A percentile compares a stretch with the other conserved stretches of the same genome.
phyloP scores from a whole-genome alignment of 2,113 vertebrate species.

The Panurus biarmicus region DNA sequence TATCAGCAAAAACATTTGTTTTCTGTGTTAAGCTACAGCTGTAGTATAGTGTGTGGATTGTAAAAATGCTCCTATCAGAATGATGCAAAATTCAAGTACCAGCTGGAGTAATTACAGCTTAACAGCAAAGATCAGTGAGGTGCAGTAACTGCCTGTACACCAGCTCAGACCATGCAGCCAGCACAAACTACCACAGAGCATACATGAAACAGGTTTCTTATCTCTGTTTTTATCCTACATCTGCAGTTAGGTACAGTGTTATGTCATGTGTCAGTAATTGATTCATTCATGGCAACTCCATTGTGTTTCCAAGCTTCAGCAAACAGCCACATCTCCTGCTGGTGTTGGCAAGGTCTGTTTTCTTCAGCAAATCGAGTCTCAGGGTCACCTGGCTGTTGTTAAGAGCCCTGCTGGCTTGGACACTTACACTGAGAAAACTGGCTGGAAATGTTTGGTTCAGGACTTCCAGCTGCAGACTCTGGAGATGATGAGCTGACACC shows the following conservation, averaged over 20 bases:
- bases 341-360: neutral
- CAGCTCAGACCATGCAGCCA: neutral
- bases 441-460: neutral
- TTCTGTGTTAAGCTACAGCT: neutral
- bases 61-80: neutral
- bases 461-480: neutral
- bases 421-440: constrained; percentile 60
- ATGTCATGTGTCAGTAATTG: neutral
- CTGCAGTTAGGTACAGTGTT: neutral
- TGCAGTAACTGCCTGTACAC: neutral
- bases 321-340: neutral
- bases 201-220: neutral
- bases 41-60: neutral
- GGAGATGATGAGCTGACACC: neutral
- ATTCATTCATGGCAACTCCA: neutral
- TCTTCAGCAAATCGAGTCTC: neutral
- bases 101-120: neutral
- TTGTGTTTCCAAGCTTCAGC: neutral
- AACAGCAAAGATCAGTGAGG: neutral
- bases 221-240: neutral
- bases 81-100: neutral
- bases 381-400: neutral
- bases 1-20: neutral
- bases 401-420: neutral
- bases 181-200: neutral